Conservation (phyloP, 2,113 vertebrate genomes). For the Fregata magnificens region DNA sequence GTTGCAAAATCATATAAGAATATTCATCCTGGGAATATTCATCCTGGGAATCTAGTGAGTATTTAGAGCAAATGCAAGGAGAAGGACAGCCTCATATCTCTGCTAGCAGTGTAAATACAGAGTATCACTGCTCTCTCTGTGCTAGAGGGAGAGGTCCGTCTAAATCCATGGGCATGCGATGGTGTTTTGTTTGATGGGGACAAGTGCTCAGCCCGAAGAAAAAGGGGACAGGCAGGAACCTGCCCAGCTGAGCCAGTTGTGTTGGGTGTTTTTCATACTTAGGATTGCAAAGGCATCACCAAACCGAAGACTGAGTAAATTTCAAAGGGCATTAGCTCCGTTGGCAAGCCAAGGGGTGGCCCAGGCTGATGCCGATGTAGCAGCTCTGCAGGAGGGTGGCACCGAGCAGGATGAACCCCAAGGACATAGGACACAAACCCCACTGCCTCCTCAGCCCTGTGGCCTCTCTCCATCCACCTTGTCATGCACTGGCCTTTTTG, state of each 20-base stretch:
- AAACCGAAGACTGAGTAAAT: background rate
- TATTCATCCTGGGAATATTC: background rate
- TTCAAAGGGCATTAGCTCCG: rapidly evolving
- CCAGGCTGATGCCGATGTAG: background rate
- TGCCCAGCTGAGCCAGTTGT: background rate
- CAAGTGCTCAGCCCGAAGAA: background rate
- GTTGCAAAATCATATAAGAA: background rate
- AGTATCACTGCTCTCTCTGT: rapidly evolving
- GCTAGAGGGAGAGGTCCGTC: background rate
- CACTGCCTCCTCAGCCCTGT: background rate
- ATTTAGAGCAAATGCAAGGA: background rate
- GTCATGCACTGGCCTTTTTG: background rate
- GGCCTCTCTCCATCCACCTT: background rate
- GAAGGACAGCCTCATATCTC: background rate
- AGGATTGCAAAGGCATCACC: background rate
- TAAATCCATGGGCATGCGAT: rapidly evolving
- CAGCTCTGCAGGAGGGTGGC: background rate
- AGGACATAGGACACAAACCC: background rate
- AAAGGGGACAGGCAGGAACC: background rate
- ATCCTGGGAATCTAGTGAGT: background rate
- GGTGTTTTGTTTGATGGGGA: background rate
- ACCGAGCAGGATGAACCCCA: background rate
- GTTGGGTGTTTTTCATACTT: background rate
- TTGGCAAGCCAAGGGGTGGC: background rate
- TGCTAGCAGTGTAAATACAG: background rate